Evolutionary conservation across 2,888 invertebrate genomes (phyloP).

Genomic region (Sympetrum striolatum): DNA sequence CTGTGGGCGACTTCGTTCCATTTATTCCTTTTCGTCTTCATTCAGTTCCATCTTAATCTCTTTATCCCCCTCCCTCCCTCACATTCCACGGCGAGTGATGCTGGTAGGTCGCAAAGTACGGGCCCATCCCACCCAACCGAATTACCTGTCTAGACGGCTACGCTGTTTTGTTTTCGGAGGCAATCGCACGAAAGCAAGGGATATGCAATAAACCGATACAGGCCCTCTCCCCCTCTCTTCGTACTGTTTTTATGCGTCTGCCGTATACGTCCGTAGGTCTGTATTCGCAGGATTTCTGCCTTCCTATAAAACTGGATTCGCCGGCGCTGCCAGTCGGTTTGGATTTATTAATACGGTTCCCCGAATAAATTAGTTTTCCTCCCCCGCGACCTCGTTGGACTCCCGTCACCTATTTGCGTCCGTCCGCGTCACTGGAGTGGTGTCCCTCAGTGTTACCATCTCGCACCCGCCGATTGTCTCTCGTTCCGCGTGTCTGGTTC

Average conservation of each 20-base stretch:
- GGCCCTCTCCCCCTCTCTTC: neutral
- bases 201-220: constrained; percentile 39
- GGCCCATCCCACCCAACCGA: constrained; percentile 26
- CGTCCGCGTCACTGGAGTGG: no score
- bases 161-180: constrained; percentile 37
- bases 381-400: neutral
- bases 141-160: constrained; percentile 38
- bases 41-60: no score
- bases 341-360: constrained; percentile 39
- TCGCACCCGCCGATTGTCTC: neutral
- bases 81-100: neutral
- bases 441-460: neutral
- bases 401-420: neutral
- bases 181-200: constrained; percentile 28
- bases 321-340: neutral
- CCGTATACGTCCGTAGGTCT: neutral
- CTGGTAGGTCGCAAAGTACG: constrained; percentile 10
- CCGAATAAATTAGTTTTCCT: constrained; percentile 32
- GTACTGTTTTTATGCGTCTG: constrained; percentile 34
- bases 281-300: constrained; percentile 23
- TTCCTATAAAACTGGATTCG: constrained; percentile 39
- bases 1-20: no score
- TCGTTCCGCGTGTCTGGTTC: neutral
- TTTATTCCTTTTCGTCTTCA: no score
- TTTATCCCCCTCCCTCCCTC: no score